These are phyloP conservation scores for Cebus imitator DNA, from an alignment of 2,113 vertebrate genomes.

Conservation along the genomic window DNA sequence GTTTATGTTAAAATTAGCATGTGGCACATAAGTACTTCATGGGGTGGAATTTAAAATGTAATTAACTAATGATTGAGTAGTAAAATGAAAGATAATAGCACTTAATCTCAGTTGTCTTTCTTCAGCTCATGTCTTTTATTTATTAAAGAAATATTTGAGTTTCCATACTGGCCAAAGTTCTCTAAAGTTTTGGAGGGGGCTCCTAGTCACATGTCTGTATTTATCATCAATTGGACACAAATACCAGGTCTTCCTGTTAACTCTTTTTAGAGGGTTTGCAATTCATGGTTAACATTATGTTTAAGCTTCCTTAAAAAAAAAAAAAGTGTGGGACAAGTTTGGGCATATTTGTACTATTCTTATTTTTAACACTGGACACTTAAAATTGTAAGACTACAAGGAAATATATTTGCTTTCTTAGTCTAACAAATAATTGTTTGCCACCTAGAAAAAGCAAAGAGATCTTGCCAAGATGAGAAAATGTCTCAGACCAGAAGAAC, in stretches of 20 bases:
- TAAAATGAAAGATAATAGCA: background rate
- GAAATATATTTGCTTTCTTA: slow-evolving; percentile 15
- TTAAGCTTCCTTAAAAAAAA: slow-evolving; percentile 37
- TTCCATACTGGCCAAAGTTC: background rate
- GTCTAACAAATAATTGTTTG: slow-evolving; percentile 69
- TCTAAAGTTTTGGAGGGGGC: slow-evolving; percentile 1
- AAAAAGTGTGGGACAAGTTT: slow-evolving; percentile 8
- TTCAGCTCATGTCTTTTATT: slow-evolving; percentile 25
- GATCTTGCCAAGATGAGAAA: slow-evolving; percentile 98
- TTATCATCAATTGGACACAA: background rate
- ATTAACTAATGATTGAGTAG: background rate
- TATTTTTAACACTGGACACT: slow-evolving; percentile 27
- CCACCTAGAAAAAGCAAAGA: slow-evolving; percentile 96
- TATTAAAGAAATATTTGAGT: slow-evolving; percentile 40
- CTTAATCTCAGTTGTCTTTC: slow-evolving; percentile 9
- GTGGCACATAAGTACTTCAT: background rate
- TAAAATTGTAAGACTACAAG: slow-evolving; percentile 11
- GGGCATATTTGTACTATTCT: background rate
- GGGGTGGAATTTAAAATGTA: slow-evolving; percentile 12
- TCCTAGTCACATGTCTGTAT: background rate
- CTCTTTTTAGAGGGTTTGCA: slow-evolving; percentile 11
- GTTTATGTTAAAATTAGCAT: slow-evolving; percentile 38
- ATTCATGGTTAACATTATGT: background rate
- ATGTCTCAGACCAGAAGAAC: slow-evolving; percentile 96
- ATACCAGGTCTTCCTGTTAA: slow-evolving; percentile 24